A percentile compares a stretch with the other conserved stretches of the same genome.
Conservation (phyloP, 35 echinoderm and acorn worm genomes). For the Amphiura filiformis region DNA sequence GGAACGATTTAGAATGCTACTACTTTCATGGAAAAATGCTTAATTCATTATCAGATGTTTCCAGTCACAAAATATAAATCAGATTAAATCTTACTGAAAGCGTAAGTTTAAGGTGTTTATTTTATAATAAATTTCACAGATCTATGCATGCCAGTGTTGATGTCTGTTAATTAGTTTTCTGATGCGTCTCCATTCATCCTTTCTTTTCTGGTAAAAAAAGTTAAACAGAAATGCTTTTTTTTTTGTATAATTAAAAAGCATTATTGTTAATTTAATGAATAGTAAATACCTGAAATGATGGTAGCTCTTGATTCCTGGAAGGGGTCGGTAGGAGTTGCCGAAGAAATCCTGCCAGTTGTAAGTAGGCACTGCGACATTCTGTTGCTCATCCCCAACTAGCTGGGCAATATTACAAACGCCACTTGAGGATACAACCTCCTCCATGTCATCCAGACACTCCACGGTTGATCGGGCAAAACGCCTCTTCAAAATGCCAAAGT, state of each 20-base stretch:
- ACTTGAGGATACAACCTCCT: not conserved
- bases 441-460: constrained; percentile 18
- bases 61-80: not conserved
- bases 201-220: too few relatives aligned
- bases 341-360: constrained; percentile 67
- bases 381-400: constrained; percentile 46
- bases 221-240: too few relatives aligned
- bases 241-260: not conserved
- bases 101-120: too few relatives aligned
- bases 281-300: constrained; percentile 37
- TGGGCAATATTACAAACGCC: constrained; percentile 17
- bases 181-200: too few relatives aligned
- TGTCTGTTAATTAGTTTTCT: too few relatives aligned
- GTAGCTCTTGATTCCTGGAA: constrained; percentile 30
- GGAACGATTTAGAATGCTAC: not conserved
- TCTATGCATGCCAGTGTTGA: too few relatives aligned
- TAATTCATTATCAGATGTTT: not conserved
- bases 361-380: not conserved
- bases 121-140: too few relatives aligned
- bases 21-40: not conserved
- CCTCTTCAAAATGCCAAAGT: constrained; percentile 53
- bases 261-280: not conserved
- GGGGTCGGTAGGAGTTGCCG: constrained; percentile 5
- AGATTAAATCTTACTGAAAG: too few relatives aligned
- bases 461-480: not conserved